Evolutionary conservation across 2,888 invertebrate species (phyloP).

Genomic region (Mesorhabditis belari): DNA sequence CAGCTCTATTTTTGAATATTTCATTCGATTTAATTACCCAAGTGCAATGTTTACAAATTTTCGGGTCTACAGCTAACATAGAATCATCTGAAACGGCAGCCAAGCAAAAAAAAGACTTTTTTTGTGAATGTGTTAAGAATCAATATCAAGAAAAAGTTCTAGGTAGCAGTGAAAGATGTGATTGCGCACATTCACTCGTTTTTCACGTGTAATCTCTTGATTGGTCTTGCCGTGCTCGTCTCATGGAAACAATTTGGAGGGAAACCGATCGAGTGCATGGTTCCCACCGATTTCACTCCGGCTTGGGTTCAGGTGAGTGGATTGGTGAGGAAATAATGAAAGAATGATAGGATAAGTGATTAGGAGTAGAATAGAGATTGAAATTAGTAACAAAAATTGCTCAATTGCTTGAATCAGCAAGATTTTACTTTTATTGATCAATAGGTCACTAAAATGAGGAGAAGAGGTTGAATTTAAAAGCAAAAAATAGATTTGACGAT

Average conservation of each 20-base stretch:
- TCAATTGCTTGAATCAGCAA: no score
- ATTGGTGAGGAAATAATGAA: neutral
- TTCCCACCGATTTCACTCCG: constrained; percentile 32
- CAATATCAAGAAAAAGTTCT: neutral
- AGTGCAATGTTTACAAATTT: no score
- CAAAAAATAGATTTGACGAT: no score
- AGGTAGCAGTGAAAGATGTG: constrained; percentile 41
- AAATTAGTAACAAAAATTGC: no score
- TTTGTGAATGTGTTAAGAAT: no score
- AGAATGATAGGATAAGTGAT: neutral
- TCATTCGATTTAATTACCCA: no score
- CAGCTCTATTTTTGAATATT: neutral
- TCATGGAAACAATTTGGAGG: constrained; percentile 51
- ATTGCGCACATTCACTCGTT: constrained; percentile 46
- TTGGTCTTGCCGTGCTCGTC: constrained; percentile 45
- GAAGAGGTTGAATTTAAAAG: no score
- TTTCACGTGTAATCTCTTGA: constrained; percentile 46
- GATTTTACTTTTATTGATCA: no score
- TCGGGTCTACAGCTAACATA: no score
- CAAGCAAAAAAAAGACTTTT: no score
- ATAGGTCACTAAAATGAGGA: no score
- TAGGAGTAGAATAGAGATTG: neutral
- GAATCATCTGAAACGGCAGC: neutral
- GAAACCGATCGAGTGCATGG: constrained; percentile 48
- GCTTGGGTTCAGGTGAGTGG: constrained; percentile 28